A percentile compares a stretch with the other conserved stretches of the same genome.
These are phyloP conservation scores for Drosophila lacertosa DNA, from an alignment of 1,140 invertebrate genomes.

Conservation along the genomic window DNA sequence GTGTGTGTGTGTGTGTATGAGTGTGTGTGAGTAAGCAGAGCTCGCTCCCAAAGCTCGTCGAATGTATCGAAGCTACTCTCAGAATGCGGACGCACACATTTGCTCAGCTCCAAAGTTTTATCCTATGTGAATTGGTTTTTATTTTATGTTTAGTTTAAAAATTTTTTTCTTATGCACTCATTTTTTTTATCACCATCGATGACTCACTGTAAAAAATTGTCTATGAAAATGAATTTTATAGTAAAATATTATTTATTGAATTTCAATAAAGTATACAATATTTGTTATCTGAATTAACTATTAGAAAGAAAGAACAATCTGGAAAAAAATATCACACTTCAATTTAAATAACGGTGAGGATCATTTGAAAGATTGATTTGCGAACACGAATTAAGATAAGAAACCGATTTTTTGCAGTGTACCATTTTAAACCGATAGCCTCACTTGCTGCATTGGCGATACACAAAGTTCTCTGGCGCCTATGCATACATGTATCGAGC, in stretches of 20 bases:
- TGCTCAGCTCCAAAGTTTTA: slow-evolving; percentile 13
- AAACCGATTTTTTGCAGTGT: slow-evolving; percentile 6
- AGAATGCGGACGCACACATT: slow-evolving; percentile 23
- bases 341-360: no score
- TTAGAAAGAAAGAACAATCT: no score
- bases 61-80: slow-evolving; percentile 53
- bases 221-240: no score
- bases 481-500: slow-evolving; percentile 13
- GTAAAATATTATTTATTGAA: no score
- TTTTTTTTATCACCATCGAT: no score
- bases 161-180: not conserved
- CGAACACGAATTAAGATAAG: no score
- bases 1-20: slow-evolving; percentile 11
- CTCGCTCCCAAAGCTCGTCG: slow-evolving; percentile 42
- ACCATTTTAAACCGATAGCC: not conserved
- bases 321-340: no score
- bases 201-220: no score
- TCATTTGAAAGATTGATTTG: no score
- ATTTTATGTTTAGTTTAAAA: not conserved
- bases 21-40: slow-evolving; percentile 5
- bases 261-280: no score
- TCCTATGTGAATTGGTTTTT: not conserved
- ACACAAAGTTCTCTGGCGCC: slow-evolving; percentile 19
- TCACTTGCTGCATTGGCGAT: slow-evolving; percentile 7
- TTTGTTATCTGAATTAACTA: no score